phyloP scores from a whole-genome alignment of 2,113 vertebrate species.

The Phalacrocorax brasilianus region DNA sequence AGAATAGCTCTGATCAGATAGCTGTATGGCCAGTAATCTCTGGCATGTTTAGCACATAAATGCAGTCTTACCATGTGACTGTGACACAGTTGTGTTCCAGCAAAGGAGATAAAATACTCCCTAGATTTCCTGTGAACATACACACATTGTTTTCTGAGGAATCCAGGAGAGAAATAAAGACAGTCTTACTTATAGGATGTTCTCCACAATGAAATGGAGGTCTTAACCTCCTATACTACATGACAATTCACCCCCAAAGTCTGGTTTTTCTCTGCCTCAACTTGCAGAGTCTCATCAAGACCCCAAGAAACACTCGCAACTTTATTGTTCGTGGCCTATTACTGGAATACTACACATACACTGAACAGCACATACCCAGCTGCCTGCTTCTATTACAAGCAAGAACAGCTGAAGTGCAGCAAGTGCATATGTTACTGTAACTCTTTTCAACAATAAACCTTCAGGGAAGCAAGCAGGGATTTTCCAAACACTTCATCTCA shows the following conservation, averaged over 20 bases:
- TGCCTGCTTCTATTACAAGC: background rate
- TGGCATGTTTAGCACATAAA: background rate
- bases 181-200: background rate
- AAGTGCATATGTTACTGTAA: accelerated
- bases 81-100: background rate
- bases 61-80: background rate
- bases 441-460: background rate
- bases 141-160: background rate
- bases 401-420: background rate
- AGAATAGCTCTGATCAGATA: background rate
- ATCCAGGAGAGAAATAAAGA: background rate
- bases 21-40: background rate
- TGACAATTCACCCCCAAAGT: background rate
- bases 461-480: background rate
- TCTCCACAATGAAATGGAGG: background rate
- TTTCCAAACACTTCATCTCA: background rate
- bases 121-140: background rate
- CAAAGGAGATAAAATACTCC: background rate
- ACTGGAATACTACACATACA: background rate
- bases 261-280: background rate
- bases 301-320: accelerated
- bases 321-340: background rate
- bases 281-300: background rate
- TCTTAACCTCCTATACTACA: background rate
- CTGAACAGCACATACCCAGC: no score